These are phyloP conservation scores for Drosophila helvetica DNA, from an alignment of 2,888 invertebrate genomes.

Conservation along the genomic window DNA sequence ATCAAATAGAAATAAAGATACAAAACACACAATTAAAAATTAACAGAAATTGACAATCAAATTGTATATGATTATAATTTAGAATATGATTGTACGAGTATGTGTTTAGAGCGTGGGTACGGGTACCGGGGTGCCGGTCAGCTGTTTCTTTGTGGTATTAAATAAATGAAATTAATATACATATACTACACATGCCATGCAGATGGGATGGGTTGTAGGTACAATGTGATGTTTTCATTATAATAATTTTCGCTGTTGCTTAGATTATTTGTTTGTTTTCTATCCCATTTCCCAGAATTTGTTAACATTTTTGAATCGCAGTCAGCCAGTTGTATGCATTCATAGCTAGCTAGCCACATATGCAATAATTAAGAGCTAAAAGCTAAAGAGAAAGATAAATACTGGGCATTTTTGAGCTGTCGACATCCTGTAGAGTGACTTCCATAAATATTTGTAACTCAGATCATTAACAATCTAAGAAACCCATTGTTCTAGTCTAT, in stretches of 20 bases:
- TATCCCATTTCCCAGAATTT: conserved; percentile 46
- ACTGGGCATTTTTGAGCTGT: no score
- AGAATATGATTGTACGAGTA: neutral
- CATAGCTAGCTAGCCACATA: conserved; percentile 9
- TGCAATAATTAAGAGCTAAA: neutral
- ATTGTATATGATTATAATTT: conserved; percentile 16
- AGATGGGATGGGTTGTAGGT: neutral
- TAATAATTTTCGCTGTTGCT: conserved; percentile 37
- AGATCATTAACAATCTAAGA: no score
- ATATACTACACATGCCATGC: neutral
- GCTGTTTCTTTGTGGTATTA: conserved; percentile 1
- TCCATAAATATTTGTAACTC: no score
- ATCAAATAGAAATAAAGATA: conserved; percentile 23
- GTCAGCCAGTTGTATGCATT: conserved; percentile 17
- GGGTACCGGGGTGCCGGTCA: neutral
- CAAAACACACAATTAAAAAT: neutral
- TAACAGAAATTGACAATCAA: conserved; percentile 31
- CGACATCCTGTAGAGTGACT: no score
- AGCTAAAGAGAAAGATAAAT: neutral
- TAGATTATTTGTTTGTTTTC: conserved; percentile 7
- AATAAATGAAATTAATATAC: neutral
- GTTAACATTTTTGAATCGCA: conserved; percentile 37
- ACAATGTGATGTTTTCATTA: conserved; percentile 16
- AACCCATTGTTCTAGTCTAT: no score
- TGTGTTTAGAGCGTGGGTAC: conserved; percentile 1